These are phyloP conservation scores for Meleagris gallopavo DNA, from an alignment of 2,113 vertebrate genomes.

Conservation along the genomic window DNA sequence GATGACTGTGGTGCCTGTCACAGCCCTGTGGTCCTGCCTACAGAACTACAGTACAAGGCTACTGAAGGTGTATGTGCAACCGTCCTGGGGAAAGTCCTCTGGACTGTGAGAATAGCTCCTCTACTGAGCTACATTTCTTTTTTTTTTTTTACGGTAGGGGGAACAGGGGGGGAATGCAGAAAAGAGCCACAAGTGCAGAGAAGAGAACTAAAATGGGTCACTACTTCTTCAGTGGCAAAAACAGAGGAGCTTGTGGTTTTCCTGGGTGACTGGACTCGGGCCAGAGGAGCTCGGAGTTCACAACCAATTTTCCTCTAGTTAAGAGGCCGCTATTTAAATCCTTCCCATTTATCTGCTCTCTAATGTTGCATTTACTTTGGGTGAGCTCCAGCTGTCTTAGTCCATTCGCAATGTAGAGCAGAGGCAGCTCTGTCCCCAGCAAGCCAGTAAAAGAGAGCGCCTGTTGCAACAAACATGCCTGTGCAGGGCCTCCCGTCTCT, in stretches of 20 bases:
- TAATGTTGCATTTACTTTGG: conserved; percentile 58
- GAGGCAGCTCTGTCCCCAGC: not conserved
- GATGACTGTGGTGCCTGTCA: not conserved
- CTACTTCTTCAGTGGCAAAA: not conserved
- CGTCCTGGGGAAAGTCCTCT: not conserved
- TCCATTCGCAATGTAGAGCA: not conserved
- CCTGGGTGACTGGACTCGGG: not conserved
- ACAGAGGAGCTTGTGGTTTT: not conserved
- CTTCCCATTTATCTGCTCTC: conserved; percentile 37
- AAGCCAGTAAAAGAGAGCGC: not conserved
- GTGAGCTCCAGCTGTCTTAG: conserved; percentile 42
- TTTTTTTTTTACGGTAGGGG: not conserved
- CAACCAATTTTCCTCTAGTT: conserved; percentile 18
- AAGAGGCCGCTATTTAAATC: conserved; percentile 52
- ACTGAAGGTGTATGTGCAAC: not conserved
- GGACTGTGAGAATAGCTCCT: not conserved
- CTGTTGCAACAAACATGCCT: not conserved
- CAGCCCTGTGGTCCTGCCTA: not conserved
- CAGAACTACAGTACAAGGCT: not conserved
- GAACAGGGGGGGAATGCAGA: not conserved
- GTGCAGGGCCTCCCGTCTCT: not conserved
- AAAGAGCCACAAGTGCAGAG: not conserved
- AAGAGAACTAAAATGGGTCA: not conserved
- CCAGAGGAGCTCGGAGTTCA: conserved; percentile 27
- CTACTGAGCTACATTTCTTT: not conserved